A percentile compares a stretch with the other conserved stretches of the same genome.
Conservation (phyloP, 2,888 invertebrate genomes). For the Hypolimnas misippus region DNA sequence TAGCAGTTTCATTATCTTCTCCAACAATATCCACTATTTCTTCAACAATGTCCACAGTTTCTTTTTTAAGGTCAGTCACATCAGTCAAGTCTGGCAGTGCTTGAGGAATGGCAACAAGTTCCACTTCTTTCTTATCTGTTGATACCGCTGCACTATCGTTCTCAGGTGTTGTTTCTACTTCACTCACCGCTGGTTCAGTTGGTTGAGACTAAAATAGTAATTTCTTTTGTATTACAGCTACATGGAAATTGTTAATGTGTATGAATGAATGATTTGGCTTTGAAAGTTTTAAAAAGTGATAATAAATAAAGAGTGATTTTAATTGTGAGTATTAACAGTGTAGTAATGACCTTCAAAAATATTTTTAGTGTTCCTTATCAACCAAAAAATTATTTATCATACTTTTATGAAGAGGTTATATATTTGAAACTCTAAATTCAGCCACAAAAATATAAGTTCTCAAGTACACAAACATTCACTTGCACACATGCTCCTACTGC, state of each 20-base stretch:
- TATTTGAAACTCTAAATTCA: no score
- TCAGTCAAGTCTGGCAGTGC: not conserved
- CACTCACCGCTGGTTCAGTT: not conserved
- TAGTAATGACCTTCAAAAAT: no score
- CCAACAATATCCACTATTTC: slow-evolving; percentile 3
- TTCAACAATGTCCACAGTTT: not conserved
- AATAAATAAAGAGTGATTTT: no score
- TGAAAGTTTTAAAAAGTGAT: no score
- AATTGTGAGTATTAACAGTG: no score
- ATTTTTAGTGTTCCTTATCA: no score
- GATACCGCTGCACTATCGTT: not conserved
- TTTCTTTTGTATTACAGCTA: not conserved
- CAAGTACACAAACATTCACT: no score
- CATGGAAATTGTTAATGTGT: not conserved
- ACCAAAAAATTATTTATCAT: no score
- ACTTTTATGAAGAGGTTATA: no score
- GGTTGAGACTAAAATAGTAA: slow-evolving; percentile 6
- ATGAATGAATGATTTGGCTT: no score
- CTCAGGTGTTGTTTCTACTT: not conserved
- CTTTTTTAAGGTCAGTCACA: not conserved
- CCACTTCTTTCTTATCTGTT: not conserved
- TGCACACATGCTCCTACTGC: no score
- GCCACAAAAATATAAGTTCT: no score
- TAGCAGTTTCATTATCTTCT: not conserved
- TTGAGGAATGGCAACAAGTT: not conserved